Conservation (phyloP, 2,888 invertebrate genomes). For the Hypolimnas misippus region DNA sequence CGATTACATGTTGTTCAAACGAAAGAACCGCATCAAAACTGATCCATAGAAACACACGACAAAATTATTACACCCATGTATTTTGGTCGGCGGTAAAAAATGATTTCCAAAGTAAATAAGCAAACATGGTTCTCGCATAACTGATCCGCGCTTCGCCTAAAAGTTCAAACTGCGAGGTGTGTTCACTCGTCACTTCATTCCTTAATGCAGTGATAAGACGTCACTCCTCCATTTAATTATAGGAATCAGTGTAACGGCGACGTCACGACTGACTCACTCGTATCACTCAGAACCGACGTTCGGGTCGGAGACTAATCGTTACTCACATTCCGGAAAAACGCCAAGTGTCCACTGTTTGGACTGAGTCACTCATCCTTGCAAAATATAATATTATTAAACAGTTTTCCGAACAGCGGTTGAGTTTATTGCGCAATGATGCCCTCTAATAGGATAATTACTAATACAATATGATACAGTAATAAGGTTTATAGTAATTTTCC, state of each 20-base stretch:
- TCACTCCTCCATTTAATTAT: constrained; percentile 4
- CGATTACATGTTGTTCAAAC: too few relatives aligned
- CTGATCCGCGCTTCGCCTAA: neutral
- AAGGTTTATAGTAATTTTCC: constrained; percentile 1
- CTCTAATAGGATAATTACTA: constrained; percentile 9
- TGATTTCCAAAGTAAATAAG: neutral
- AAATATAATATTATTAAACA: neutral
- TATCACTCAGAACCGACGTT: neutral
- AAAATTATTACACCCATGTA: too few relatives aligned
- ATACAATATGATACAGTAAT: constrained; percentile 4
- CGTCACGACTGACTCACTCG: constrained; percentile 7
- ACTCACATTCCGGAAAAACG: neutral
- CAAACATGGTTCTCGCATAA: neutral
- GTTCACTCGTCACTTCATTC: too few relatives aligned
- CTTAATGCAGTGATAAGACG: neutral
- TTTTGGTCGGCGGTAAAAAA: too few relatives aligned
- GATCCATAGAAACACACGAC: too few relatives aligned
- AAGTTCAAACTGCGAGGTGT: neutral
- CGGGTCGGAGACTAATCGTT: neutral
- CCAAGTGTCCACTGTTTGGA: neutral
- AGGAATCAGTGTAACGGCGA: constrained; percentile 6
- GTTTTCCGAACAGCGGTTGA: neutral
- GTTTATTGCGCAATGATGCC: constrained; percentile 1
- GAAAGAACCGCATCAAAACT: too few relatives aligned
- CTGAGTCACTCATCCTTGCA: neutral